Conservation (phyloP, 2,888 invertebrate genomes). For the Andrena dorsata region DNA sequence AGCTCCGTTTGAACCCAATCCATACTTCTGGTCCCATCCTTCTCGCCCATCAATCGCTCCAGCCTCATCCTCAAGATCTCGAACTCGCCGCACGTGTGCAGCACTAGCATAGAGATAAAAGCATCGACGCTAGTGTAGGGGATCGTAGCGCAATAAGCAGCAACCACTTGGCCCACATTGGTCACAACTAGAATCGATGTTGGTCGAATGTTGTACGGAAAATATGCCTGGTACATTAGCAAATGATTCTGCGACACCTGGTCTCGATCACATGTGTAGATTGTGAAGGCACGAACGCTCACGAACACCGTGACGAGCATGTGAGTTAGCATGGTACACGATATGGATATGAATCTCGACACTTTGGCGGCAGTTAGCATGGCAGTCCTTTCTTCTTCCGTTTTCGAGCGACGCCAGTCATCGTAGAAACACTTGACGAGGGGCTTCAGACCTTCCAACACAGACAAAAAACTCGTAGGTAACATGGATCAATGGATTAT, state of each 20-base stretch:
- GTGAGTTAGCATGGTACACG: conserved; percentile 61
- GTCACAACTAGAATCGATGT: conserved; percentile 28
- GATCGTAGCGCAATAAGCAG: conserved; percentile 39
- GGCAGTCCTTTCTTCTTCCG: conserved; percentile 5
- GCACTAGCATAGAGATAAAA: conserved; percentile 66
- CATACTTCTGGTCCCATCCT: background rate
- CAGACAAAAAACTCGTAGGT: background rate
- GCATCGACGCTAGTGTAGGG: conserved; percentile 63
- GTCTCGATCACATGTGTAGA: conserved; percentile 17
- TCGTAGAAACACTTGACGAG: conserved; percentile 51
- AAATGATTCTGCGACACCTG: background rate
- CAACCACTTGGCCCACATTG: conserved; percentile 50
- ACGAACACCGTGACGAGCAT: conserved; percentile 50
- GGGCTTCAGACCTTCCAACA: conserved; percentile 26
- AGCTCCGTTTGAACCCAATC: conserved; percentile 37
- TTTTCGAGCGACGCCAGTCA: conserved; percentile 38
- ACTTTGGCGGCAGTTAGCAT: conserved; percentile 49
- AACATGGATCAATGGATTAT: too few species aligned
- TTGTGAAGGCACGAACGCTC: background rate
- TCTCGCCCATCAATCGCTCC: conserved; percentile 24
- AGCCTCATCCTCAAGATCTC: conserved; percentile 34
- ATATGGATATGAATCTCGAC: conserved; percentile 34
- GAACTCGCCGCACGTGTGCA: conserved; percentile 67
- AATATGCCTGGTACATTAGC: conserved; percentile 51
- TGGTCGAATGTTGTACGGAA: conserved; percentile 51